These are phyloP conservation scores for Meles meles DNA, from an alignment of 2,113 vertebrate genomes.

Conservation along the genomic window DNA sequence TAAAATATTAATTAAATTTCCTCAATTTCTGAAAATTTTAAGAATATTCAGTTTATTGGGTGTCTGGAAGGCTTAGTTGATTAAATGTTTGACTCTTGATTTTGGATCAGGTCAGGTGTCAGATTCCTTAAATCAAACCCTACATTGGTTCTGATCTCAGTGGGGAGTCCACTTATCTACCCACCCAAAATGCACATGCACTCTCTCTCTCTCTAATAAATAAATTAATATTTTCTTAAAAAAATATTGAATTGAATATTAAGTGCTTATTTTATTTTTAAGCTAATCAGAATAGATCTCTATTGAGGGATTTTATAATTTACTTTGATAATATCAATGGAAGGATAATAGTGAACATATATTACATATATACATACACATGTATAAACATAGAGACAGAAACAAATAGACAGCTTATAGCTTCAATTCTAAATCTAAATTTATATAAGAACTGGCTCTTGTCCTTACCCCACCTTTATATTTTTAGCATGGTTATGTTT, in stretches of 20 bases:
- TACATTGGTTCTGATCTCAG: not conserved
- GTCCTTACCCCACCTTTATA: not conserved
- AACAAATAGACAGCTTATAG: not conserved
- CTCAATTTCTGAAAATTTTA: not conserved
- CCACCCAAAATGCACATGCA: no score
- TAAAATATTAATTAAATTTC: not conserved
- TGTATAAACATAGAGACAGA: no score
- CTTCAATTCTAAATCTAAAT: not conserved
- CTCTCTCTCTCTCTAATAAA: no score
- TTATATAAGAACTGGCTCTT: not conserved
- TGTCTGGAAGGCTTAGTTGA: not conserved
- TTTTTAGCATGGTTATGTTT: not conserved
- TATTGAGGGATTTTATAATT: not conserved
- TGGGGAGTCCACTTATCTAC: not conserved
- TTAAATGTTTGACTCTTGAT: not conserved
- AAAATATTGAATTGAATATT: not conserved
- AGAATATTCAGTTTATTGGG: not conserved
- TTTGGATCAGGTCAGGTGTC: not conserved
- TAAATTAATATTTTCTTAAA: not conserved
- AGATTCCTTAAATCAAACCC: not conserved
- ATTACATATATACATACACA: not conserved
- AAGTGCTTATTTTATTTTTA: not conserved
- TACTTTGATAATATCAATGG: not conserved
- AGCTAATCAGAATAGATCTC: not conserved
- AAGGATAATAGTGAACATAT: not conserved